These are phyloP conservation scores for Hirundo rustica DNA, from an alignment of 2,797 vertebrate species.

Conservation along the genomic window DNA sequence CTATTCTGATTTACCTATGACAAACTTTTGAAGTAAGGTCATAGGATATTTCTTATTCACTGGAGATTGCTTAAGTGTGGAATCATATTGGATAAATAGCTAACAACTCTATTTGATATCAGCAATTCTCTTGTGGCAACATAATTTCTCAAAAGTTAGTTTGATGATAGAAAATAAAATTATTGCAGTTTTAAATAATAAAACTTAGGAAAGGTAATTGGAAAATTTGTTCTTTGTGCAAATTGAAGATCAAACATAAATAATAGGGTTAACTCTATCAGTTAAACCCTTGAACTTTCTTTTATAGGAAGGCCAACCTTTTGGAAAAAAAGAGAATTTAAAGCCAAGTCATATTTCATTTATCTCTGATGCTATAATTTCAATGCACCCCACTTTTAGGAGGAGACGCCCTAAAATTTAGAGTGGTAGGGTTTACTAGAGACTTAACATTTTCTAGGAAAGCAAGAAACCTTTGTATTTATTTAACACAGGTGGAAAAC, in stretches of 20 bases:
- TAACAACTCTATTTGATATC: not conserved
- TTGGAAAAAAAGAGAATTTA: not conserved
- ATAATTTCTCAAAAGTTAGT: not conserved
- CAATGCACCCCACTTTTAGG: not conserved
- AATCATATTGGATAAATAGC: not conserved
- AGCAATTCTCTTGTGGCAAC: not conserved
- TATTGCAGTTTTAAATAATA: not conserved
- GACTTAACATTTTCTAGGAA: not conserved
- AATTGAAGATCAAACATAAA: not conserved
- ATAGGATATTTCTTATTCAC: not conserved
- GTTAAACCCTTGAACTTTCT: not conserved
- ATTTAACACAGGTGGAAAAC: not conserved
- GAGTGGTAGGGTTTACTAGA: not conserved
- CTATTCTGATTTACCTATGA: conserved; percentile 78
- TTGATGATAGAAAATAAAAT: not conserved
- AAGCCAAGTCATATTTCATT: not conserved
- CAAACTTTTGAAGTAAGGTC: conserved; percentile 82
- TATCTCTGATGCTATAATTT: not conserved
- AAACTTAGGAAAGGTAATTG: not conserved
- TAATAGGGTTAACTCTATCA: not conserved
- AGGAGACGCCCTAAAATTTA: not conserved
- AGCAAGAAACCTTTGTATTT: not conserved
- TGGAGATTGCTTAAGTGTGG: not conserved
- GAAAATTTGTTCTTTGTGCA: not conserved
- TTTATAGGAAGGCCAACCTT: not conserved